phyloP scores from a whole-genome alignment of 2,888 invertebrate genomes.

The Campaea margaritaria region DNA sequence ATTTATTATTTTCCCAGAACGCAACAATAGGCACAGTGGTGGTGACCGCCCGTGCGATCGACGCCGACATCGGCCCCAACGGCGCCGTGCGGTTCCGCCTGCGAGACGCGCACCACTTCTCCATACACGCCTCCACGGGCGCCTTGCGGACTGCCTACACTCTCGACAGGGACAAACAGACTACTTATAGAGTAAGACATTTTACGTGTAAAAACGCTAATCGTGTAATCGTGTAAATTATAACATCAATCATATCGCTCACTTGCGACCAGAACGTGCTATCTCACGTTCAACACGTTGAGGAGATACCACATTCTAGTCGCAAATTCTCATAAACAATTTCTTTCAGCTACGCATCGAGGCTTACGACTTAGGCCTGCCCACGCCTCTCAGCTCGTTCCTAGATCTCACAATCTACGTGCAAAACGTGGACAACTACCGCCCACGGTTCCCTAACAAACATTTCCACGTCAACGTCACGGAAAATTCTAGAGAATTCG shows the following conservation, averaged over 20 bases:
- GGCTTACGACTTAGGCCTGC: constrained; percentile 94
- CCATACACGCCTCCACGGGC: constrained; percentile 92
- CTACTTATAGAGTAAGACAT: constrained; percentile 91
- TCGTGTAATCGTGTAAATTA: too few species aligned
- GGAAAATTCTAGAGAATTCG: constrained; percentile 86
- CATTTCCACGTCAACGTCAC: constrained; percentile 90
- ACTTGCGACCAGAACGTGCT: too few species aligned
- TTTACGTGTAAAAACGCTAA: background rate
- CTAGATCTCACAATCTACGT: constrained; percentile 95
- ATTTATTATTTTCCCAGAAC: constrained; percentile 87
- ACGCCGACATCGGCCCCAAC: constrained; percentile 95
- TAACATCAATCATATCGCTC: too few species aligned
- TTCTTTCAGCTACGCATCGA: constrained; percentile 94
- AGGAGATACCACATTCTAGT: too few species aligned
- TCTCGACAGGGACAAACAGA: constrained; percentile 93
- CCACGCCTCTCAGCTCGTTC: constrained; percentile 94
- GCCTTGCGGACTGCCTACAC: constrained; percentile 89
- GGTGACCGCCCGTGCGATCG: constrained; percentile 92
- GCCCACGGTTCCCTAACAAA: constrained; percentile 92
- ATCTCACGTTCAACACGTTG: too few species aligned
- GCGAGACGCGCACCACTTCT: constrained; percentile 92
- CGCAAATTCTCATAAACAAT: too few species aligned
- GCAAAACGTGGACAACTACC: constrained; percentile 94
- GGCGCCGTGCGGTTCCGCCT: constrained; percentile 95
- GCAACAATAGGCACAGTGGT: constrained; percentile 93